Base-by-base conservation (phyloP, 2,797 vertebrate genomes). In the Myiotriccus ornatus region DNA sequence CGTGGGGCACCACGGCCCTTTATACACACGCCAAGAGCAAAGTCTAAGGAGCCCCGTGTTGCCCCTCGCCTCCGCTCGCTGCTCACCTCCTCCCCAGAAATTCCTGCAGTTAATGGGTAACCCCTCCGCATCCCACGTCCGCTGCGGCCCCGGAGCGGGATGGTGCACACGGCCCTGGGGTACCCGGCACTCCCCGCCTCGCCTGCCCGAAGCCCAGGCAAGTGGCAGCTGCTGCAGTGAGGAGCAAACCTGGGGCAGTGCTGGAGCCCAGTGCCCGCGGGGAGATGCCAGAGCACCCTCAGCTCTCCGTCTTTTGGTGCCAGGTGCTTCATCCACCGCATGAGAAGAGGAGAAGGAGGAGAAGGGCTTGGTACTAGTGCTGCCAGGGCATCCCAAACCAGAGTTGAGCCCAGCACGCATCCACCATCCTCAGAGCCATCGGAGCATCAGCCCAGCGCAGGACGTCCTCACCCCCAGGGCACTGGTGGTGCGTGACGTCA, bases 101-200 rank as follows among this genome's bases (percentile, higher is more conserved):
- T 97, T 97, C 97, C 94, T 97, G 71, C 83, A 88, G 98, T 98
- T 98, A 98, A 98, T 98, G 96, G 94, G 97, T 98, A 98, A 98
- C 95, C 94, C 74, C 24, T 47, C 21, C 5, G 37, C 78, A 86
- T 80, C 83, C 77, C 41, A 0, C 27, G 2, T 74, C 92, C 70
- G 81, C 78, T 0, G 8, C 5, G 0, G 84, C 69, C 56, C 77
- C 0, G 6, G 57, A 60, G 49, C 0, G 0, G 83, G 69, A 65
- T 46, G 47, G 47, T 47, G 47, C 91, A 84, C 0, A 6, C 1
- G 16, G 19, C 34, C 49, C 59, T 0, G 0, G 37, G 73, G 39
- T 78, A 46, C 79, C 60, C 0, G 3, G 65, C 18, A 15, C 25
- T 30, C 41, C 50, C 44, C 0, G 0, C n/a, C 82, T 82, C 3